A percentile compares a stretch with the other conserved stretches of the same genome.
phyloP scores from a whole-genome alignment of 2,797 vertebrate species.

The Mormyrus proboscirostris region DNA sequence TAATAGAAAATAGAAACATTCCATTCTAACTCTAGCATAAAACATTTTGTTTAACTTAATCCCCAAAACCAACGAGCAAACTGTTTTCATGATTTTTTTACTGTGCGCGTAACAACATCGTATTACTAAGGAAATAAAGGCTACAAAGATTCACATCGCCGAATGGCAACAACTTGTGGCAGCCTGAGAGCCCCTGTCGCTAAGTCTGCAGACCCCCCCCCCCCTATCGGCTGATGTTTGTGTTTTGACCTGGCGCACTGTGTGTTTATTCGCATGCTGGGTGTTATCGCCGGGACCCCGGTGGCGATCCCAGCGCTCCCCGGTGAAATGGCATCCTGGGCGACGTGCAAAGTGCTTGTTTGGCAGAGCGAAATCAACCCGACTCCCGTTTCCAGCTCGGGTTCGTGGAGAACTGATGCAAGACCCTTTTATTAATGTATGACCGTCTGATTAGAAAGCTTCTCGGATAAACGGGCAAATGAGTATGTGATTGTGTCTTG shows the following conservation, averaged over 20 bases:
- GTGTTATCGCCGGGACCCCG: background rate
- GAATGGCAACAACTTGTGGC: background rate
- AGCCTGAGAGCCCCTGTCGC: background rate
- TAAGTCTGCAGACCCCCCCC: background rate
- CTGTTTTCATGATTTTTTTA: background rate
- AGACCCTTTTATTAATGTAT: slow-evolving; percentile 66
- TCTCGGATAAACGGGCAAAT: background rate
- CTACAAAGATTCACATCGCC: background rate
- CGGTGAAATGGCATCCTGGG: slow-evolving; percentile 32
- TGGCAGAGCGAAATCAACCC: slow-evolving; percentile 36
- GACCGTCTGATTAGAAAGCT: slow-evolving; percentile 50
- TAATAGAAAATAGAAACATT: background rate
- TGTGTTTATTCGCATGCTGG: background rate
- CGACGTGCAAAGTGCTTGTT: slow-evolving; percentile 27
- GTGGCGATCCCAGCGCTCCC: background rate
- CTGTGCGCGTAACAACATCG: background rate
- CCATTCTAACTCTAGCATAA: background rate
- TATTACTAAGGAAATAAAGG: background rate
- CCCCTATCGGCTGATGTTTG: background rate
- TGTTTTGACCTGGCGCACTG: background rate
- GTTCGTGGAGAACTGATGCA: slow-evolving; percentile 44
- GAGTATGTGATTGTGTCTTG: background rate
- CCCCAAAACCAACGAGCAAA: background rate
- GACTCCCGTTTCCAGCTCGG: slow-evolving; percentile 50
- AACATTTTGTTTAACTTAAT: background rate